Evolutionary conservation across 1,140 invertebrate species (phyloP), one percentile per base, ranked within the genome.

Genomic region (Episyrphus balteatus): DNA sequence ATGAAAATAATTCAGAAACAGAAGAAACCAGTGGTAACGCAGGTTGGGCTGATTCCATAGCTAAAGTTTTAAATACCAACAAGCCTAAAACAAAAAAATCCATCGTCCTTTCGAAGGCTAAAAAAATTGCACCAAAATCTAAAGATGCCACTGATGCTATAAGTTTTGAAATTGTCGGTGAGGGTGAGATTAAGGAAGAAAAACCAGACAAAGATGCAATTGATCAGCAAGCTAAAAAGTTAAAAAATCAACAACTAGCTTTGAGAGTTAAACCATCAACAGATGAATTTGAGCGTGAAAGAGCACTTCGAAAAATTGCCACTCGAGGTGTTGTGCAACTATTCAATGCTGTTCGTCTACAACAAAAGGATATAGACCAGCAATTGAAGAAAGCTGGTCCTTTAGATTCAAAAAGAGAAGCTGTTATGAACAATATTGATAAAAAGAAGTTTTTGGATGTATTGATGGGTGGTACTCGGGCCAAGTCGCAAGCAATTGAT

Each of bases 241-340:
- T 57, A n/a, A 65, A 53, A 59, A 75, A 77, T 56, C 74, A 79
- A 55, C 75, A 77, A 54, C 70, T 81, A 33, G 77, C 80, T 59
- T 71, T 84, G 46, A 73, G 86, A 58, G 61, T 79, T 1, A 92
- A 89, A 72, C 86, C 87, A 48, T 77, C 79, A 45, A 73, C 84
- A 51, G 66, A 77, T 50, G 79, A 86, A 50, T 79, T 80, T 57
- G 81, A 86, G 49, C 76, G 77, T 55, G 88, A 92, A 70, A 78
- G 75, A 55, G 69, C 75, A 42, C 66, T 93, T 44, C 73, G 81
- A 30, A 89, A 84, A 75, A 87, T 92, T 55, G 89, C 89, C 14
- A 92, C 87, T 47, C 90, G 85, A 62, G 91, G 90, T 60, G 88
- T 93, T 5, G 88, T 94, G 1, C 88, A 92, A 65, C 70, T 95